Percentiles rank a stretch among this genome's conserved stretches.
Evolutionary conservation across 2,113 vertebrate genomes (phyloP).

Genomic region (Dasyornis broadbenti): DNA sequence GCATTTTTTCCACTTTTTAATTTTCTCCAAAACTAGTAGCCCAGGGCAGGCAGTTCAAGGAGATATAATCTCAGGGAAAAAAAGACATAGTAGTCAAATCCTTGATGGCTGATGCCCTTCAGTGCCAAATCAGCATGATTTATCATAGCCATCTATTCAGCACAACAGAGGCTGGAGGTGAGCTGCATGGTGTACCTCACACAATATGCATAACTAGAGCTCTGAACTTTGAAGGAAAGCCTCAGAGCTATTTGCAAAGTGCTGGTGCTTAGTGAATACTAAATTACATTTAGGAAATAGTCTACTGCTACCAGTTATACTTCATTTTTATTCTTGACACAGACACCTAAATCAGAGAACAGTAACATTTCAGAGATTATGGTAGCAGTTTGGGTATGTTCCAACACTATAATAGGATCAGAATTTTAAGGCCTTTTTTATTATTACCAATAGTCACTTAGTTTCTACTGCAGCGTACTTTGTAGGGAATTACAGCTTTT

Average conservation of each 20-base stretch:
- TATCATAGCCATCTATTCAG: conserved; percentile 61
- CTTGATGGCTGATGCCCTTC: conserved; percentile 62
- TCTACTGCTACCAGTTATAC: conserved; percentile 75
- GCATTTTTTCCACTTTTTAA: conserved; percentile 42
- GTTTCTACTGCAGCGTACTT: conserved; percentile 81
- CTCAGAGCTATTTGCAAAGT: conserved; percentile 83
- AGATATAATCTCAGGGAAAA: conserved; percentile 24
- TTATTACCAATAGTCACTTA: conserved; percentile 82
- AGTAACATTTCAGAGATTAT: conserved; percentile 84
- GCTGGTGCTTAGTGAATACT: conserved; percentile 78
- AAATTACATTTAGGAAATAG: conserved; percentile 81
- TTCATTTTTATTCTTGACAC: conserved; percentile 85
- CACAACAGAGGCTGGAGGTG: conserved; percentile 59
- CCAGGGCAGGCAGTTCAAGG: conserved; percentile 63
- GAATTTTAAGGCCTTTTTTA: conserved; percentile 84
- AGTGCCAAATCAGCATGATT: conserved; percentile 62
- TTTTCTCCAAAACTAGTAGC: conserved; percentile 55
- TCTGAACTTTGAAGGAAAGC: conserved; percentile 79
- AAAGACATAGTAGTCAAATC: conserved; percentile 30
- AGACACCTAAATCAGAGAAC: conserved; percentile 85
- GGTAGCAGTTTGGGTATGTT: conserved; percentile 81
- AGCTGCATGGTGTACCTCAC: conserved; percentile 51
- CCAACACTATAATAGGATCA: conserved; percentile 82
- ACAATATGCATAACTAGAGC: conserved; percentile 62
- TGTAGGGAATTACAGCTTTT: conserved; percentile 84